Evolutionary conservation across 1,140 invertebrate species (phyloP).

Genomic region (Bombus pyrosoma): DNA sequence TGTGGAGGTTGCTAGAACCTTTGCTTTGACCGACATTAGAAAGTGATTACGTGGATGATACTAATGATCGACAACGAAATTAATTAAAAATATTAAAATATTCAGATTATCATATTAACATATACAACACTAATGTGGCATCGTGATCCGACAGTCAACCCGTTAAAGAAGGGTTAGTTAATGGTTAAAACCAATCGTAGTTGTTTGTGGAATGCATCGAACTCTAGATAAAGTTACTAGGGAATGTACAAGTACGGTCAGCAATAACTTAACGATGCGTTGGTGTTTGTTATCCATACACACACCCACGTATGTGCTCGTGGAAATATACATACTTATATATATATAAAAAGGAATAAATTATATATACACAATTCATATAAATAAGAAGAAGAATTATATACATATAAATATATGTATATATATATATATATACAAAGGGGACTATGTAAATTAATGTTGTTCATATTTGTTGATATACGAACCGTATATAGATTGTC

Average conservation of each 20-base stretch:
- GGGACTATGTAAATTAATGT: slow-evolving; percentile 66
- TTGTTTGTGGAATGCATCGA: not conserved
- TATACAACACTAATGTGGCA: no score
- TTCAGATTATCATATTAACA: no score
- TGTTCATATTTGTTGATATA: slow-evolving; percentile 70
- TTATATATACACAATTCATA: slow-evolving; percentile 58
- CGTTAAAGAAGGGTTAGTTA: not conserved
- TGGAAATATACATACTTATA: slow-evolving; percentile 46
- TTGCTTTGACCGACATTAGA: not conserved
- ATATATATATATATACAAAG: slow-evolving; percentile 52
- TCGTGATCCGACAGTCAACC: not conserved
- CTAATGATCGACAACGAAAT: not conserved
- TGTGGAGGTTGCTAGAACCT: not conserved
- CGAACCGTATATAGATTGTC: slow-evolving; percentile 43
- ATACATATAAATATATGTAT: slow-evolving; percentile 60
- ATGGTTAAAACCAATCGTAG: not conserved
- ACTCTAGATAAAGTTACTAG: not conserved
- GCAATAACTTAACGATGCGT: not conserved
- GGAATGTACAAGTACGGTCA: not conserved
- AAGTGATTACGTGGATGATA: not conserved
- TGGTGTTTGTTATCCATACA: not conserved
- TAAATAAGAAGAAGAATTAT: slow-evolving; percentile 61
- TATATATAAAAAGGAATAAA: slow-evolving; percentile 3
- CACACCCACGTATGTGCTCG: not conserved
- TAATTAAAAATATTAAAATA: not conserved